Base-by-base conservation (phyloP, 2,113 vertebrate genomes). In the Rutilus rutilus region DNA sequence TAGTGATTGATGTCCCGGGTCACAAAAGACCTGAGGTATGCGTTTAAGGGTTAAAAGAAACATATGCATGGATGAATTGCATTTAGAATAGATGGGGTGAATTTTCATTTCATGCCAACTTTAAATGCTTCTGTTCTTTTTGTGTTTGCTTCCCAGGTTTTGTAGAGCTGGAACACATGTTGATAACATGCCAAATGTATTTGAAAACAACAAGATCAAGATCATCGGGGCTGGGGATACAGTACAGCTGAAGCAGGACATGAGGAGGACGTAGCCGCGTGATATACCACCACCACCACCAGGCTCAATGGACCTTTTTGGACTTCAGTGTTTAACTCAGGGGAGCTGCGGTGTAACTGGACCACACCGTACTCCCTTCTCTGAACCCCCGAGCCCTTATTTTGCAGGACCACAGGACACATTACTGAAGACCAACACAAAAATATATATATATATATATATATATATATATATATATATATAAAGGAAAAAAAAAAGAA, bases 141-240 rank as follows among this genome's bases (percentile, higher is more conserved):
- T 75, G 45, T 81, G 4, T 90, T 91, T 94, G 91, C 92, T 92
- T 93, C 93, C 45, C 85, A 96, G 95, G 93, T 97, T 97, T 96
- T 97, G 90, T 92, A 92, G 96, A 97, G 96, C 94, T 96, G 95
- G 96, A 93, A 95, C 94, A 95, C 94, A 96, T 95, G 96, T 96
- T 96, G 93, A 94, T 90, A 92, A 92, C 91, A 92, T 91, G 91
- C 92, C 90, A 91, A 91, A 91, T 81, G 86, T 88, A 89, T 89
- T 79, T 85, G 88, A 87, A 78, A 88, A 92, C 90, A 92, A 91
- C 91, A 85, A 52, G 89, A 88, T 85, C 80, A 71, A 85, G 65
- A 92, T 93, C 91, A 95, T 78, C 95, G 91, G 95, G 90, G 92
- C 86, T 94, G 93, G 93, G 93, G 88, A 87, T 45, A 93, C 91